phyloP scores from a whole-genome alignment of 2,113 vertebrate species.

The Campylomormyrus numenius region DNA sequence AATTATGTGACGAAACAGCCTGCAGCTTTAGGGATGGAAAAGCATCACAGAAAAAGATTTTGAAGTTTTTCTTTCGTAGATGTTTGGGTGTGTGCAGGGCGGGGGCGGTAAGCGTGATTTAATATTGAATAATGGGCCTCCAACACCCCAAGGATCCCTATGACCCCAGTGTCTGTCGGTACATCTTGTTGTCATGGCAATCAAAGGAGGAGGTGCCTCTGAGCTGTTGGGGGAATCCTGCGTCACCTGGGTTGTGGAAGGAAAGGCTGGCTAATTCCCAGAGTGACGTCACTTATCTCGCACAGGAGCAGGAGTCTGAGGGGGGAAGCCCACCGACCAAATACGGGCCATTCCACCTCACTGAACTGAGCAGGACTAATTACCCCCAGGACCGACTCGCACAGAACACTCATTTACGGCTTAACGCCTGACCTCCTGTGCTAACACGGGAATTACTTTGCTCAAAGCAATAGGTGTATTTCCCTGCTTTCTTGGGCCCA shows the following conservation, averaged over 20 bases:
- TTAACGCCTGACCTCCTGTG: background rate
- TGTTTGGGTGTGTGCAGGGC: background rate
- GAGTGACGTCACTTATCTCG: constrained; percentile 10
- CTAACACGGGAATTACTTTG: background rate
- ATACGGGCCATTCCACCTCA: background rate
- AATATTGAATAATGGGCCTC: background rate
- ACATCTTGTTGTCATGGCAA: background rate
- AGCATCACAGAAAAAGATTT: background rate
- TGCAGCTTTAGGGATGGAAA: background rate
- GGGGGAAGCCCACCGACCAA: background rate
- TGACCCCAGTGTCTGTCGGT: background rate
- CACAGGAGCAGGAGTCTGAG: background rate
- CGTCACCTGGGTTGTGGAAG: background rate
- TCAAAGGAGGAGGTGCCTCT: background rate
- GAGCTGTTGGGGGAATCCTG: background rate
- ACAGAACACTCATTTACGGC: background rate
- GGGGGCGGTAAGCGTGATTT: background rate
- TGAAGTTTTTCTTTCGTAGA: background rate
- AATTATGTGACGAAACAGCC: background rate
- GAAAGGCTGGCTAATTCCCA: constrained; percentile 9
- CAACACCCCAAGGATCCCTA: background rate
- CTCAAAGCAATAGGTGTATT: background rate
- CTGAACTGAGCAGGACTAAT: constrained; percentile 5
- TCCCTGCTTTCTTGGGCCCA: background rate
- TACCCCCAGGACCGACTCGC: background rate